Percentiles rank a stretch among this genome's conserved stretches.
phyloP scores from a whole-genome alignment of 2,113 vertebrate genomes.

The Hippocampus barbouri region DNA sequence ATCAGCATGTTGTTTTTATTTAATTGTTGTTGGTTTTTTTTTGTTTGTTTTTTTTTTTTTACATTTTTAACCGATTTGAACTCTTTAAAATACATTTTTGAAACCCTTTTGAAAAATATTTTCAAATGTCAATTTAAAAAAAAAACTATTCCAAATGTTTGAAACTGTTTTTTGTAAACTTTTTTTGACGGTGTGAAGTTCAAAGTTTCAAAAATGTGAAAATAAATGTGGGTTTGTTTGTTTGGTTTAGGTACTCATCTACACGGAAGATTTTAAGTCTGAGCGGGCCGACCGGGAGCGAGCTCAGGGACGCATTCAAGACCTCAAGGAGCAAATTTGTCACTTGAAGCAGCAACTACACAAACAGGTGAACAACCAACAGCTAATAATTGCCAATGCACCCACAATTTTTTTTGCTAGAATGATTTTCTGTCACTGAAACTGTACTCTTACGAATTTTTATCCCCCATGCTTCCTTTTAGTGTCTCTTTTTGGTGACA shows the following conservation, averaged over 20 bases:
- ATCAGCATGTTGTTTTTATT: not conserved
- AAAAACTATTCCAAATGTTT: too few relatives aligned
- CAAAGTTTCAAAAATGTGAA: too few relatives aligned
- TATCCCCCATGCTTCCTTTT: not conserved
- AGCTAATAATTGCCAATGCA: not conserved
- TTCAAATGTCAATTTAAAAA: too few relatives aligned
- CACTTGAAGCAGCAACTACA: conserved; percentile 73
- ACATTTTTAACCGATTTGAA: not conserved
- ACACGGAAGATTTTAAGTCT: conserved; percentile 86
- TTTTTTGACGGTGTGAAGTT: too few relatives aligned
- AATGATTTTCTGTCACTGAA: not conserved
- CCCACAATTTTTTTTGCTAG: not conserved
- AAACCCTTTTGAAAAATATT: too few relatives aligned
- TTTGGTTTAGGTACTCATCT: conserved; percentile 78
- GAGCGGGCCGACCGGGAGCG: conserved; percentile 87
- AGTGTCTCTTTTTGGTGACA: too few relatives aligned
- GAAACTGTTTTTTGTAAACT: too few relatives aligned
- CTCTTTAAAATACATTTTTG: too few relatives aligned
- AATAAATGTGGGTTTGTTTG: not conserved
- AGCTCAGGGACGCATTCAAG: conserved; percentile 82
- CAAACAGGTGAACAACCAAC: conserved; percentile 71
- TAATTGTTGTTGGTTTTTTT: not conserved
- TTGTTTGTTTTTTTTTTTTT: not conserved
- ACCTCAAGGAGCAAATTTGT: conserved; percentile 77
- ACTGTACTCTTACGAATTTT: not conserved